Evolutionary conservation across 2,113 vertebrate species (phyloP).

Genomic region (Rhinoderma darwinii): DNA sequence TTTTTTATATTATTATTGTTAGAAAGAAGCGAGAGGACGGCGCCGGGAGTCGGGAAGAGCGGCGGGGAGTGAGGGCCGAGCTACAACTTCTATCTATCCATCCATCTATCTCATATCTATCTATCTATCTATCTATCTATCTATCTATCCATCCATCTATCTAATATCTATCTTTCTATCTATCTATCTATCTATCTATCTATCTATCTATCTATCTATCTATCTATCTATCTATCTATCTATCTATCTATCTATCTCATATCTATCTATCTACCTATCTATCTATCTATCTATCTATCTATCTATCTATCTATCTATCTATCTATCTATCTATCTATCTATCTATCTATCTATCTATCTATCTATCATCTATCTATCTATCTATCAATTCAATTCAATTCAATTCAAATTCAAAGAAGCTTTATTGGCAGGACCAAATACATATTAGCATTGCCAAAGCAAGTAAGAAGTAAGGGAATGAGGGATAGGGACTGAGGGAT

Average conservation of each 20-base stretch:
- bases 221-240: not conserved
- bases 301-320: not conserved
- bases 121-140: slow-evolving; percentile 1
- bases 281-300: not conserved
- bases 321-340: slow-evolving; percentile 1
- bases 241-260: slow-evolving; percentile 1
- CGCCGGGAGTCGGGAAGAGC: no score
- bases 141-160: not conserved
- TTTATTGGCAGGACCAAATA: no score
- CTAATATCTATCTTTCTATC: no score
- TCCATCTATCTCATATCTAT: not conserved
- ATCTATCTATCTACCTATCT: not conserved
- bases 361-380: not conserved
- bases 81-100: not conserved
- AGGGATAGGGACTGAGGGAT: no score
- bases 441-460: no score
- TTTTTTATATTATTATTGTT: no score
- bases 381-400: no score
- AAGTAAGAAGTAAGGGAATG: no score
- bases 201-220: not conserved
- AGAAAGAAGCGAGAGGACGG: no score
- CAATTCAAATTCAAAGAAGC: no score
- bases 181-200: not conserved
- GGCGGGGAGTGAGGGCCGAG: no score
- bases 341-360: not conserved